Evolutionary conservation across 2,888 invertebrate species (phyloP).

Genomic region (Eulithis testata): DNA sequence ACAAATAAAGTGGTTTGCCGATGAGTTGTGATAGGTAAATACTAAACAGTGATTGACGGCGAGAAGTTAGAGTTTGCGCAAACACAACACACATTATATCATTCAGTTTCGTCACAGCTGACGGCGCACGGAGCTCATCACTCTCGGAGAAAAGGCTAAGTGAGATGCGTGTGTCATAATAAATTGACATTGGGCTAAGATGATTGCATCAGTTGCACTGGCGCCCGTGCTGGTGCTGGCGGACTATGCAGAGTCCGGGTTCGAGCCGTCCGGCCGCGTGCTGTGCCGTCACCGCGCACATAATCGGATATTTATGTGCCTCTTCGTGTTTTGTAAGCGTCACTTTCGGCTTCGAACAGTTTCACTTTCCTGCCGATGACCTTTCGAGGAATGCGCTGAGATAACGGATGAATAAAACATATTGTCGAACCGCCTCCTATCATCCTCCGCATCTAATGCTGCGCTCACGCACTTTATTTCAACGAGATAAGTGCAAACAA

Average conservation of each 20-base stretch:
- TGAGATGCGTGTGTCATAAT: conserved; percentile 63
- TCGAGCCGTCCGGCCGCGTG: conserved; percentile 33
- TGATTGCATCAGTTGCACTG: conserved; percentile 60
- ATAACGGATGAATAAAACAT: conserved; percentile 74
- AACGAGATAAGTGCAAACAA: conserved; percentile 6
- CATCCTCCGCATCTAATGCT: conserved; percentile 23
- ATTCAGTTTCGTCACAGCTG: conserved; percentile 48
- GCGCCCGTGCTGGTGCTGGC: background rate
- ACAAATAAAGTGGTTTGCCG: conserved; percentile 30
- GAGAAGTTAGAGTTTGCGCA: conserved; percentile 57
- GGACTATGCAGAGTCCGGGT: conserved; percentile 48
- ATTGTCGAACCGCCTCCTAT: conserved; percentile 25
- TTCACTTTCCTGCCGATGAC: conserved; percentile 80
- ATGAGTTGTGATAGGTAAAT: conserved; percentile 23
- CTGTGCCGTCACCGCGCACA: conserved; percentile 44
- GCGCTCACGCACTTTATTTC: conserved; percentile 32
- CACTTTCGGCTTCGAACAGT: conserved; percentile 73
- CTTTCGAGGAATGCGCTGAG: conserved; percentile 73
- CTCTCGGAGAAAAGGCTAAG: conserved; percentile 51
- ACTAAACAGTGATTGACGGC: conserved; percentile 42
- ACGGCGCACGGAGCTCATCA: conserved; percentile 38
- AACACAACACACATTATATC: conserved; percentile 56
- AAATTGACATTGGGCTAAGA: conserved; percentile 67
- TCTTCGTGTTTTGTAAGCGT: conserved; percentile 67
- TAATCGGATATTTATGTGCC: conserved; percentile 64